phyloP scores from a whole-genome alignment of 2,113 vertebrate species.

The Tragulus kanchil region DNA sequence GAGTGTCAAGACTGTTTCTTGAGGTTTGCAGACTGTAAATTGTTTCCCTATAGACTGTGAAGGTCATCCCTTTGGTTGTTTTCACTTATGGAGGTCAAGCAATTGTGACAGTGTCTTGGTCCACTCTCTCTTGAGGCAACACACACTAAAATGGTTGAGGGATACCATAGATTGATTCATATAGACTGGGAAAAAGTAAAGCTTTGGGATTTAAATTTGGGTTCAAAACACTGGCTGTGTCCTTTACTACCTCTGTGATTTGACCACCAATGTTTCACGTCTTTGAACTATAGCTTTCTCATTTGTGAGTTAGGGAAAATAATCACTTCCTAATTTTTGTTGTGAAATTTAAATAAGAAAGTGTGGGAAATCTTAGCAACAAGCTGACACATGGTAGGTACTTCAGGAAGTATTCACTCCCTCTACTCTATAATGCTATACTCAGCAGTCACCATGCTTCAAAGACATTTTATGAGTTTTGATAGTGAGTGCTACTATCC shows the following conservation, averaged over 20 bases:
- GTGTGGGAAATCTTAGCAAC: not conserved
- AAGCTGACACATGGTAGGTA: not conserved
- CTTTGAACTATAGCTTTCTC: conserved; percentile 2
- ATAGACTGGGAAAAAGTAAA: not conserved
- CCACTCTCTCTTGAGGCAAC: not conserved
- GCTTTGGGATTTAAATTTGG: not conserved
- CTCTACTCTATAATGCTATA: not conserved
- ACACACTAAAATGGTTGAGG: not conserved
- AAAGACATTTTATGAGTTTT: not conserved
- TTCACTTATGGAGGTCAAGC: not conserved
- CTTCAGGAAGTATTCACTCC: not conserved
- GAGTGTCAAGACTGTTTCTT: not conserved
- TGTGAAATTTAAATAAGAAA: not conserved
- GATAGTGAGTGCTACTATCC: not conserved
- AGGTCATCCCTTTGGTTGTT: not conserved
- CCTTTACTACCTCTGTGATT: not conserved
- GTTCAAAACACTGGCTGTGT: conserved; percentile 2
- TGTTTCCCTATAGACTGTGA: not conserved
- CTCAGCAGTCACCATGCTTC: not conserved
- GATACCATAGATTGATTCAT: not conserved
- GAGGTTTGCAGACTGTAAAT: not conserved
- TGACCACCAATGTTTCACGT: not conserved
- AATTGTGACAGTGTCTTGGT: not conserved
- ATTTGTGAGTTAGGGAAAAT: not conserved
- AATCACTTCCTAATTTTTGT: not conserved